Evolutionary conservation across 1,140 invertebrate genomes (phyloP).

Genomic region (Adoxophyes honmai): DNA sequence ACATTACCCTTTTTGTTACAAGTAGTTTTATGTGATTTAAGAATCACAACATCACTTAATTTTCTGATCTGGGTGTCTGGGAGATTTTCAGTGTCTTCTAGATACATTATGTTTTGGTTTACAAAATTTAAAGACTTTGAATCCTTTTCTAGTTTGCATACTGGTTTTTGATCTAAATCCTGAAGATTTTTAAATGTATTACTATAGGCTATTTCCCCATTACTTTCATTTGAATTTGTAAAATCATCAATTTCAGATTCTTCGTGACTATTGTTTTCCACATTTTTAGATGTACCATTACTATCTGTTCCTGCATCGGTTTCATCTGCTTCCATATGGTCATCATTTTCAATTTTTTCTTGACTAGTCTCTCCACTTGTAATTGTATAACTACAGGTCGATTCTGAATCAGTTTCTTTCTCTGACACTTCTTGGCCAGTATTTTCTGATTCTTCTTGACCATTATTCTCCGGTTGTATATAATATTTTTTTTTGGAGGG

Average conservation of each 20-base stretch:
- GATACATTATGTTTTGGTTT: constrained; percentile 51
- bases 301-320: constrained; percentile 13
- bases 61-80: constrained; percentile 65
- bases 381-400: no score
- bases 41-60: constrained; percentile 46
- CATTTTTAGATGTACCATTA: no score
- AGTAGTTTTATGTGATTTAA: constrained; percentile 49
- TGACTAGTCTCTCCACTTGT: no score
- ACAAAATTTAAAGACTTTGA: constrained; percentile 11
- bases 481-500: constrained; percentile 30
- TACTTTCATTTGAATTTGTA: background rate
- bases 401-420: no score
- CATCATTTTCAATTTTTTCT: background rate
- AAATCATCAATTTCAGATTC: constrained; percentile 20
- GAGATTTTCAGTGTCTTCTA: constrained; percentile 51
- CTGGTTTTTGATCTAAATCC: background rate
- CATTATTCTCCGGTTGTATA: constrained; percentile 15
- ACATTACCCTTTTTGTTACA: constrained; percentile 39
- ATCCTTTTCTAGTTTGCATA: background rate
- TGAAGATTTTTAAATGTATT: background rate
- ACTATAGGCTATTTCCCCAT: no score
- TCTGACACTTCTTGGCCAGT: no score
- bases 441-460: constrained; percentile 2
- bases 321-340: background rate
- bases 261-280: no score